Conservation (phyloP, 2,113 vertebrate genomes). For the Argyrosomus japonicus region DNA sequence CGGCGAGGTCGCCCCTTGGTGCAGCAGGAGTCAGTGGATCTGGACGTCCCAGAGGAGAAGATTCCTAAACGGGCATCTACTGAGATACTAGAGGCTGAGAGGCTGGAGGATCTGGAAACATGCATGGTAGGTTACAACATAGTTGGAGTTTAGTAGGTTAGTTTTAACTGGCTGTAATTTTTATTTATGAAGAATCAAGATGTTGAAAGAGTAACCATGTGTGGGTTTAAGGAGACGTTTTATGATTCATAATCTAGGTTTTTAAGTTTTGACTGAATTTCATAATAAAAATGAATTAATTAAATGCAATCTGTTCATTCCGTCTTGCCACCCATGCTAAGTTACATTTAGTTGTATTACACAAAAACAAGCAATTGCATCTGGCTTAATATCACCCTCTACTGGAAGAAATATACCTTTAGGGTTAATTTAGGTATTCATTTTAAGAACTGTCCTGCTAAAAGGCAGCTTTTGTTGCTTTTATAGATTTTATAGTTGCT, state of each 20-base stretch:
- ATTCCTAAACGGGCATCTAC: slow-evolving; percentile 85
- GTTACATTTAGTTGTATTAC: slow-evolving; percentile 1
- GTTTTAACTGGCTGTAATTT: not conserved
- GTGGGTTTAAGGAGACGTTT: not conserved
- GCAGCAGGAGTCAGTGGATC: slow-evolving; percentile 89
- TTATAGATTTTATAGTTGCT: not conserved
- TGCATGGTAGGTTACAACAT: slow-evolving; percentile 90
- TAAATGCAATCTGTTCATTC: not conserved
- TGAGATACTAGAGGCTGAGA: slow-evolving; percentile 91
- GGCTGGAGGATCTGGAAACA: slow-evolving; percentile 93
- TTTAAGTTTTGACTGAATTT: not conserved
- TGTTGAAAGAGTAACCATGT: not conserved
- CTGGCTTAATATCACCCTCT: not conserved
- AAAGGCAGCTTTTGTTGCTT: not conserved
- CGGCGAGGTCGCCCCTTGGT: slow-evolving; percentile 87
- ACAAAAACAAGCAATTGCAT: not conserved
- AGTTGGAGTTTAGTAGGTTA: too few relatives aligned
- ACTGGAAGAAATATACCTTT: not conserved
- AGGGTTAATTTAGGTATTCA: not conserved
- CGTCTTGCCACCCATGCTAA: not conserved
- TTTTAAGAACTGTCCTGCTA: not conserved
- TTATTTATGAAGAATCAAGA: not conserved
- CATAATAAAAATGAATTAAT: too few relatives aligned
- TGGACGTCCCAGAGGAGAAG: slow-evolving; percentile 89
- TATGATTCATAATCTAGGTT: not conserved